Percentiles rank a stretch among this genome's conserved stretches.
Evolutionary conservation across 2,113 vertebrate species (phyloP).

Genomic region (Orientallactaga bullata): DNA sequence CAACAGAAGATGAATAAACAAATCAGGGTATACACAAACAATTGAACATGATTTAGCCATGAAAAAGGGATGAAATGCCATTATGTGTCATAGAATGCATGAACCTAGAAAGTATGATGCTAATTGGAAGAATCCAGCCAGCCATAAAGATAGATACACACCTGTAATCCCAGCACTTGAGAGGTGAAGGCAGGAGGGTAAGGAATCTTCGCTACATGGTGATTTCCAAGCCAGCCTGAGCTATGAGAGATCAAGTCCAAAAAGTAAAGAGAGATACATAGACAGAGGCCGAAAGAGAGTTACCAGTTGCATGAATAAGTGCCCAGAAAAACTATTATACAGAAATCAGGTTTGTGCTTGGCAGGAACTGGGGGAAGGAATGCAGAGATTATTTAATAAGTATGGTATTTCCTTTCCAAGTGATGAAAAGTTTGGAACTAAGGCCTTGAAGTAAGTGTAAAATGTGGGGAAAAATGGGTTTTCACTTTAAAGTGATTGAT

Average conservation of each 20-base stretch:
- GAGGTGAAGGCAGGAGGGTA: not conserved
- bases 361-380: not conserved
- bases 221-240: not conserved
- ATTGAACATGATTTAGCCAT: not conserved
- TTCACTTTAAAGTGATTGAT: constrained; percentile 34
- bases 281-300: not conserved
- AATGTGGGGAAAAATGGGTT: not conserved
- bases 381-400: not conserved
- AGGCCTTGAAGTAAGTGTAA: not conserved
- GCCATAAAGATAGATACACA: not conserved
- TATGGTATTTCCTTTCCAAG: not conserved
- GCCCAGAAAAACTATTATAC: not conserved
- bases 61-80: constrained; percentile 20
- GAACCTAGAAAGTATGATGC: constrained; percentile 1
- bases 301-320: constrained; percentile 13
- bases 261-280: not conserved
- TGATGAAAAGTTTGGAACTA: constrained; percentile 31
- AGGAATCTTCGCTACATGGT: not conserved
- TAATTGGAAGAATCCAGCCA: constrained; percentile 22
- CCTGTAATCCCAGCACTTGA: not conserved
- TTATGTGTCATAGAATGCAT: not conserved
- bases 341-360: not conserved
- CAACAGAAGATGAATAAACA: constrained; percentile 8
- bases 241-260: not conserved
- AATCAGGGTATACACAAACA: not conserved